Conservation (phyloP, 2,797 vertebrate species). For the Alca torda region DNA sequence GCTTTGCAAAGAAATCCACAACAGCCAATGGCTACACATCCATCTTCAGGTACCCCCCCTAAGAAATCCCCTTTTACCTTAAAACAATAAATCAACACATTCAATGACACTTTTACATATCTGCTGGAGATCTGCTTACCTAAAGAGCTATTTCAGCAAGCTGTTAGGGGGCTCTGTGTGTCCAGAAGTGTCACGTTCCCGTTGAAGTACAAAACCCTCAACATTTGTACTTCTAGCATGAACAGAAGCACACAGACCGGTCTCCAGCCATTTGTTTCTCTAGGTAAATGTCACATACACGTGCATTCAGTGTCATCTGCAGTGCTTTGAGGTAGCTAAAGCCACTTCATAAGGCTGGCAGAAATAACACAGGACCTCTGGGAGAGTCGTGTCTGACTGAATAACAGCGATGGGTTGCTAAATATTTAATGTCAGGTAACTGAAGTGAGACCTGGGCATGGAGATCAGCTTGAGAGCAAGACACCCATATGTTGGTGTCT, state of each 20-base stretch:
- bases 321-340: neutral
- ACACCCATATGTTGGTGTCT: accelerated
- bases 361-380: neutral
- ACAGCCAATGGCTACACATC: neutral
- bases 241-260: accelerated
- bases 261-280: neutral
- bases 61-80: neutral
- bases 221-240: neutral
- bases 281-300: neutral
- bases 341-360: neutral
- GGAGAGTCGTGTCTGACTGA: neutral
- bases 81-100: neutral
- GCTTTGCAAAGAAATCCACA: neutral
- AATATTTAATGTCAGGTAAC: neutral
- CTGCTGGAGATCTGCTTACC: neutral
- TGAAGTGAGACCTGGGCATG: neutral
- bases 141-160: neutral
- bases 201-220: neutral
- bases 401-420: neutral
- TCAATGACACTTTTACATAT: neutral
- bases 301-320: neutral
- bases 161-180: neutral
- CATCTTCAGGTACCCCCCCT: neutral
- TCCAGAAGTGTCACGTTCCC: neutral
- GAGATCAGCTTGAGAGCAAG: neutral